Evolutionary conservation across 2,888 invertebrate species (phyloP).

Genomic region (Volucella inflata): DNA sequence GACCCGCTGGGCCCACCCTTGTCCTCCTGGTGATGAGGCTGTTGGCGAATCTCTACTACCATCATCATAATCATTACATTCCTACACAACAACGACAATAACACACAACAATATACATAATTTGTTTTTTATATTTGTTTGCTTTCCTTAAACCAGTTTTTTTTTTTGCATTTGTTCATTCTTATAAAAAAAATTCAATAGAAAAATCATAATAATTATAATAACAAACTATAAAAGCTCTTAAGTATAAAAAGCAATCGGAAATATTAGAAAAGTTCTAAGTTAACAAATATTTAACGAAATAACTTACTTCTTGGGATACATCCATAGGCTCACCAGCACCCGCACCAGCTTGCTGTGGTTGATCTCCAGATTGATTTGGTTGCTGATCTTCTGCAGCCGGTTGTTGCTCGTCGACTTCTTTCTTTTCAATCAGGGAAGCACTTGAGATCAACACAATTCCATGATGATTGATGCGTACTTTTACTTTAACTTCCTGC

Average conservation of each 20-base stretch:
- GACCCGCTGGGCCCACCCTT: slow-evolving; percentile 89
- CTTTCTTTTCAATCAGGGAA: slow-evolving; percentile 91
- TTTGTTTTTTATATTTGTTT: slow-evolving; percentile 59
- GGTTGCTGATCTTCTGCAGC: slow-evolving; percentile 64
- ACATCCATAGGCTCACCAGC: slow-evolving; percentile 84
- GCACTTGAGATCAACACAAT: slow-evolving; percentile 95
- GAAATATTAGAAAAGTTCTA: slow-evolving; percentile 62
- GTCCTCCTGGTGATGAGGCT: slow-evolving; percentile 84
- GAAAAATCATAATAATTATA: no score
- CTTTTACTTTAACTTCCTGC: slow-evolving; percentile 98
- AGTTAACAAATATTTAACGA: slow-evolving; percentile 44
- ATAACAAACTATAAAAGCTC: slow-evolving; percentile 77
- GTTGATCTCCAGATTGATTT: slow-evolving; percentile 75
- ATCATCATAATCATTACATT: slow-evolving; percentile 83
- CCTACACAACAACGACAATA: slow-evolving; percentile 80
- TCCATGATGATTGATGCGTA: slow-evolving; percentile 96
- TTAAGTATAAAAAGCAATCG: slow-evolving; percentile 74
- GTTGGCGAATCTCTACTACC: slow-evolving; percentile 82
- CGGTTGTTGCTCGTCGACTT: slow-evolving; percentile 81
- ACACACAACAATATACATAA: slow-evolving; percentile 67
- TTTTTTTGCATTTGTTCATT: slow-evolving; percentile 41
- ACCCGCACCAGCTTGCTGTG: slow-evolving; percentile 78
- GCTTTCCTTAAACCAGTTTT: slow-evolving; percentile 57
- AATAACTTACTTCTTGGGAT: slow-evolving; percentile 84
- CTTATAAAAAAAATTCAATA: slow-evolving; percentile 10